Evolutionary conservation across 1,140 invertebrate genomes (phyloP).

Genomic region (Penaeus vannamei): DNA sequence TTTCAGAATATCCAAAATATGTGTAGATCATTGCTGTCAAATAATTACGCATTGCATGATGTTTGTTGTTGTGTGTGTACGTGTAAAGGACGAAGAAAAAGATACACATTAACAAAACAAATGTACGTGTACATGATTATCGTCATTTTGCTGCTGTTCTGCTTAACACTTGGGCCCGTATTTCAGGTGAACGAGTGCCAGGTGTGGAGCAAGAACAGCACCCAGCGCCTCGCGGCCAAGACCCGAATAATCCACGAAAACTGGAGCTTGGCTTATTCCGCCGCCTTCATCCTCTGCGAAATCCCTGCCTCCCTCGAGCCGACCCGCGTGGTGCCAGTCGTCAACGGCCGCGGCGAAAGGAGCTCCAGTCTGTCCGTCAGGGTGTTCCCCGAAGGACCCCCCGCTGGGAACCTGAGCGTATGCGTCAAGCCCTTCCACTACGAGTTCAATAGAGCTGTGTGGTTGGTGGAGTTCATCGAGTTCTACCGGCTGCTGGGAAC

Average conservation of each 20-base stretch:
- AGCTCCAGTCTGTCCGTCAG: constrained; percentile 14
- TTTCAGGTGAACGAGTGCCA: constrained; percentile 29
- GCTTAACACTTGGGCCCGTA: neutral
- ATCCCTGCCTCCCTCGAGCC: constrained; percentile 5
- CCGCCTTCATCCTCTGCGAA: constrained; percentile 78
- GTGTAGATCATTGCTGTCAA: too few relatives aligned
- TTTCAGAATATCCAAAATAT: too few relatives aligned
- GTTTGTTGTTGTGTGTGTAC: too few relatives aligned
- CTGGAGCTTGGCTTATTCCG: constrained; percentile 94
- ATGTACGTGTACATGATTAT: too few relatives aligned
- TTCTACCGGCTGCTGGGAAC: constrained; percentile 89
- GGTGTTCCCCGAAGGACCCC: constrained; percentile 14
- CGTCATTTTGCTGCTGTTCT: neutral
- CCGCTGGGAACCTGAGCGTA: constrained; percentile 80
- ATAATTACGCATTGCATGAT: too few relatives aligned
- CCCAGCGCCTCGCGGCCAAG: neutral
- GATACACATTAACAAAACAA: too few relatives aligned
- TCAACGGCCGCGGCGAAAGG: neutral
- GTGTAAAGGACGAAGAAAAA: too few relatives aligned
- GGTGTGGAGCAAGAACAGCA: neutral
- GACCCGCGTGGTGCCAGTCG: neutral
- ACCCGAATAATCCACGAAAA: constrained; percentile 87
- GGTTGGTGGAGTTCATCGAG: constrained; percentile 94
- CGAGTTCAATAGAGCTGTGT: constrained; percentile 83
- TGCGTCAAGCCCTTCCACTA: constrained; percentile 96